Percentiles rank a stretch among this genome's conserved stretches.
Conservation (phyloP, 2,113 vertebrate species). For the Corydoras maculifer region DNA sequence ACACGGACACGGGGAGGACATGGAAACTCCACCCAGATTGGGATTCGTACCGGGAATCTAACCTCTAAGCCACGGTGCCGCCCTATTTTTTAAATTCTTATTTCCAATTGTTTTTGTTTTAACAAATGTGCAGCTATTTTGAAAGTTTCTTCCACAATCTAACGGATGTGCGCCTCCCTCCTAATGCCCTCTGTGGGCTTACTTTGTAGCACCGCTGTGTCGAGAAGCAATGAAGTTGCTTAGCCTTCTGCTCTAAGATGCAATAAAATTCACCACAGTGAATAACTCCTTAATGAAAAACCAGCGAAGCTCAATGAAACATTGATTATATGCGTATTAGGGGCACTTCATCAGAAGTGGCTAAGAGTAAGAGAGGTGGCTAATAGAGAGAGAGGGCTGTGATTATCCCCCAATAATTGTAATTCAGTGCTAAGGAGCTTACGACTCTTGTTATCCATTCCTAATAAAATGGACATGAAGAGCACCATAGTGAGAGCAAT, state of each 20-base stretch:
- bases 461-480: constrained; percentile 51
- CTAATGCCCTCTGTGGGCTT: neutral
- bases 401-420: constrained; percentile 55
- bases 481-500: constrained; percentile 56
- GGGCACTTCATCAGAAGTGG: constrained; percentile 51
- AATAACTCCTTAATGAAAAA: constrained; percentile 50
- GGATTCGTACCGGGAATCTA: no score
- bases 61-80: no score
- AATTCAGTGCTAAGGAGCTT: constrained; percentile 66
- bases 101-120: no score
- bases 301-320: constrained; percentile 50
- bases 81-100: no score
- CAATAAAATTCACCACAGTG: constrained; percentile 37
- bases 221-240: constrained; percentile 32
- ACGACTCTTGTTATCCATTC: constrained; percentile 47
- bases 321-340: constrained; percentile 55
- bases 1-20: no score
- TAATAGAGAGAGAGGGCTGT: constrained; percentile 36
- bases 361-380: constrained; percentile 35
- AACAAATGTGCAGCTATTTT: no score
- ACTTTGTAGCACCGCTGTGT: constrained; percentile 11
- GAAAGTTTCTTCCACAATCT: no score
- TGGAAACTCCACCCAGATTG: no score
- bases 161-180: no score
- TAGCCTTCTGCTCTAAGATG: constrained; percentile 40